phyloP scores from a whole-genome alignment of 2,888 invertebrate species.

The Calameuta idolon region DNA sequence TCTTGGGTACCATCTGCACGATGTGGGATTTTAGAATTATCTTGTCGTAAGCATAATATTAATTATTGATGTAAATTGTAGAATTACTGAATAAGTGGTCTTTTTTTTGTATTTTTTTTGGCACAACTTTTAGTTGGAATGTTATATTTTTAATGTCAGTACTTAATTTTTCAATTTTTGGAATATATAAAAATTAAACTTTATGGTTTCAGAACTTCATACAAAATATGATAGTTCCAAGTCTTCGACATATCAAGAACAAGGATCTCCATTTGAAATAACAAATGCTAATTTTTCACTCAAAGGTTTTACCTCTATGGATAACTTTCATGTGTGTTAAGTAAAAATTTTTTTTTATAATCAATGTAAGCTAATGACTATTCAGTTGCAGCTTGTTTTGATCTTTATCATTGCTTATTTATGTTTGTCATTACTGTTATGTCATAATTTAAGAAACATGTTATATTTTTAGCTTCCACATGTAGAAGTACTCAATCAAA shows the following conservation, averaged over 20 bases:
- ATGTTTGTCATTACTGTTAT: background rate
- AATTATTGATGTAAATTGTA: conserved; percentile 11
- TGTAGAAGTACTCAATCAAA: conserved; percentile 71
- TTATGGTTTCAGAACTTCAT: conserved; percentile 71
- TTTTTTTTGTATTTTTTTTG: background rate
- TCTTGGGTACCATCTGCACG: conserved; percentile 68
- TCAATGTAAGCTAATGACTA: background rate
- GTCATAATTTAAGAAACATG: conserved; percentile 13
- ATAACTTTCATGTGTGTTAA: conserved; percentile 72
- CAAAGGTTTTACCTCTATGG: conserved; percentile 76
- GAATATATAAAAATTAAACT: background rate
- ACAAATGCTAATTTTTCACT: conserved; percentile 73
- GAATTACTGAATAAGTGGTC: background rate
- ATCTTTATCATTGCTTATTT: background rate
- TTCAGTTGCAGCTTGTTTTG: background rate
- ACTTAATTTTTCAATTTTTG: background rate
- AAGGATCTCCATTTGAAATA: conserved; percentile 72
- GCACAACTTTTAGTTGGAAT: background rate
- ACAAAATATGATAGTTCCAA: conserved; percentile 75
- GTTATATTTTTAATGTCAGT: background rate
- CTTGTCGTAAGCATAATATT: conserved; percentile 66
- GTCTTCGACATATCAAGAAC: conserved; percentile 75
- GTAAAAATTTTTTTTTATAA: background rate
- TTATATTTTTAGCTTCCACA: conserved; percentile 68
- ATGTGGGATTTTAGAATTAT: conserved; percentile 61